Conservation (phyloP, 2,797 vertebrate species). For the Leptatherina wallacei region DNA sequence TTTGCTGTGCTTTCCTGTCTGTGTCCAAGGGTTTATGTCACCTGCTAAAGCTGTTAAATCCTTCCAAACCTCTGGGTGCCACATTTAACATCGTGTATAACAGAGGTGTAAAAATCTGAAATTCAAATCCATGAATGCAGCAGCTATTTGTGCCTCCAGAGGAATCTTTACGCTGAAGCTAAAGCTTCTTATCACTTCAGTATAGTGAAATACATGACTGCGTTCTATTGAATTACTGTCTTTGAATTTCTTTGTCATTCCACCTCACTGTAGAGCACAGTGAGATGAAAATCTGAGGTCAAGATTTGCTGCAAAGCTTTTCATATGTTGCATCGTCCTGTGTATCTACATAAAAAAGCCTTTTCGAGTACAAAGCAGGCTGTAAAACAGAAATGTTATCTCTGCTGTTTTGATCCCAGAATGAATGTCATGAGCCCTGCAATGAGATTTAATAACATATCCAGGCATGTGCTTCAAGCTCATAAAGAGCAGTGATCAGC, state of each 20-base stretch:
- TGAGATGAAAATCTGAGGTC: conserved; percentile 64
- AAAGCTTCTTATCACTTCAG: conserved; percentile 66
- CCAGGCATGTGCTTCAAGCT: conserved; percentile 67
- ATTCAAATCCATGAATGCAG: conserved; percentile 45
- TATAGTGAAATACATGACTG: conserved; percentile 61
- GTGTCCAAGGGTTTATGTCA: conserved; percentile 1
- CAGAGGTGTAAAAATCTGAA: conserved; percentile 41
- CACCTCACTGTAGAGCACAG: conserved; percentile 38
- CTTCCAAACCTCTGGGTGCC: conserved; percentile 23
- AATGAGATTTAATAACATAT: conserved; percentile 71
- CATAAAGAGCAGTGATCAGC: conserved; percentile 69
- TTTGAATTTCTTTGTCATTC: conserved; percentile 67
- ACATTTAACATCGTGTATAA: conserved; percentile 38
- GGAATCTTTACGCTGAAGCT: conserved; percentile 56
- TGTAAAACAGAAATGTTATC: conserved; percentile 63
- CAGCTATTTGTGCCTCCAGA: conserved; percentile 51
- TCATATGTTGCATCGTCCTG: conserved; percentile 52
- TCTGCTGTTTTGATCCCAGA: conserved; percentile 58
- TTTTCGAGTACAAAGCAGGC: conserved; percentile 60
- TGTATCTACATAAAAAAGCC: conserved; percentile 20
- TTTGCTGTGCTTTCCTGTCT: conserved; percentile 12
- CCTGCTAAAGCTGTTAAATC: conserved; percentile 8
- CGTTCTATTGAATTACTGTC: conserved; percentile 31
- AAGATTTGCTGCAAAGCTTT: conserved; percentile 40
- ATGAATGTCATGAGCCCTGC: conserved; percentile 65